Evolutionary conservation across 2,888 invertebrate species (phyloP).

Genomic region (Oxyteleia sp.): DNA sequence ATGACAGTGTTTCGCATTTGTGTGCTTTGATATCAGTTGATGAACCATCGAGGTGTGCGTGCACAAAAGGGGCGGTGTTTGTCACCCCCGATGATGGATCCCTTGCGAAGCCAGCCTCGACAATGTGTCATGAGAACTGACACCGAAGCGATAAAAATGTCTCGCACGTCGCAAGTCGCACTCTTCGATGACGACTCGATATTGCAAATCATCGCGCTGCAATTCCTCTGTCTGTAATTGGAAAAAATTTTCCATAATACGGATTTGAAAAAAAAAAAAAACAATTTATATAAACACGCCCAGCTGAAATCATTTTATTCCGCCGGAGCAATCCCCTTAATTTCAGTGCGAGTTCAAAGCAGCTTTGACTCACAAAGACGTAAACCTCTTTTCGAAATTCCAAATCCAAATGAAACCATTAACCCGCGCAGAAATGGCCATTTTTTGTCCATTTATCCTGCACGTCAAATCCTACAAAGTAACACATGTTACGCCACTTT

Average conservation of each 20-base stretch:
- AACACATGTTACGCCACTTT: slow-evolving; percentile 29
- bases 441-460: slow-evolving; percentile 9
- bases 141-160: slow-evolving; percentile 53
- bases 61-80: slow-evolving; percentile 68
- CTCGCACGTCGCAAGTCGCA: not conserved
- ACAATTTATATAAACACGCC: too few species aligned
- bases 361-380: not conserved
- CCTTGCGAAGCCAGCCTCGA: slow-evolving; percentile 45
- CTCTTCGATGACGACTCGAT: not conserved
- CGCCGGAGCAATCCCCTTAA: not conserved
- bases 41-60: slow-evolving; percentile 57
- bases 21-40: slow-evolving; percentile 43
- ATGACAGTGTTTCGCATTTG: slow-evolving; percentile 39
- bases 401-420: not conserved
- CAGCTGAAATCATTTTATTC: too few species aligned
- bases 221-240: not conserved
- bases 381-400: not conserved
- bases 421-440: slow-evolving; percentile 2
- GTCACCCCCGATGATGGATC: slow-evolving; percentile 65
- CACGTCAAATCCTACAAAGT: slow-evolving; percentile 12
- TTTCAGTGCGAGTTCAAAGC: not conserved
- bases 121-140: slow-evolving; percentile 55
- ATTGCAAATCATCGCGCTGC: not conserved
- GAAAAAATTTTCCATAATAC: too few species aligned
- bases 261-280: too few species aligned